phyloP scores from a whole-genome alignment of 2,113 vertebrate species.

The Podocnemis expansa region DNA sequence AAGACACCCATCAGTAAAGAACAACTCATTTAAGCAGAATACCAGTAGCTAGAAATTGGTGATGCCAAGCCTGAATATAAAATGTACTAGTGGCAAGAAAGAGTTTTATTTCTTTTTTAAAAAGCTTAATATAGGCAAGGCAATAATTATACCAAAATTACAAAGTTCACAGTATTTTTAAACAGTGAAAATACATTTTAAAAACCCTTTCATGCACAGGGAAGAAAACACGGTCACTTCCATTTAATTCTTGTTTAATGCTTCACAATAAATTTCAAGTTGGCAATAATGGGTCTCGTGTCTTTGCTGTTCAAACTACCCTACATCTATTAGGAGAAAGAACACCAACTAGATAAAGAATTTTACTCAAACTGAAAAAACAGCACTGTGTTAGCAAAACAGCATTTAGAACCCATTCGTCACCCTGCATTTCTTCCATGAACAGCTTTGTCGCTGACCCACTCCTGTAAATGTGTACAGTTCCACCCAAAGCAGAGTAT shows the following conservation, averaged over 20 bases:
- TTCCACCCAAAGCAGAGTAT: neutral
- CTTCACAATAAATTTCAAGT: neutral
- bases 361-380: neutral
- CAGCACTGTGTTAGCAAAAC: neutral
- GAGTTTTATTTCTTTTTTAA: too few species aligned
- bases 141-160: neutral
- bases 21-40: neutral
- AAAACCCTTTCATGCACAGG: too few species aligned
- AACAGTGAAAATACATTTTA: neutral
- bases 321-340: accelerated
- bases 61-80: too few species aligned
- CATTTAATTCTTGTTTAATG: neutral
- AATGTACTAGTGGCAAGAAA: too few species aligned
- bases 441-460: neutral
- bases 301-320: neutral
- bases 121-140: too few species aligned
- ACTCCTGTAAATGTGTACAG: neutral
- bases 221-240: neutral
- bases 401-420: neutral
- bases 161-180: neutral
- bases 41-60: too few species aligned
- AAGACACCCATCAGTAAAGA: neutral
- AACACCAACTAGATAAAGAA: neutral
- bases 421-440: neutral
- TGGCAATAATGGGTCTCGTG: accelerated